phyloP scores from a whole-genome alignment of 2,888 invertebrate species.

The Drosophila tripunctata region DNA sequence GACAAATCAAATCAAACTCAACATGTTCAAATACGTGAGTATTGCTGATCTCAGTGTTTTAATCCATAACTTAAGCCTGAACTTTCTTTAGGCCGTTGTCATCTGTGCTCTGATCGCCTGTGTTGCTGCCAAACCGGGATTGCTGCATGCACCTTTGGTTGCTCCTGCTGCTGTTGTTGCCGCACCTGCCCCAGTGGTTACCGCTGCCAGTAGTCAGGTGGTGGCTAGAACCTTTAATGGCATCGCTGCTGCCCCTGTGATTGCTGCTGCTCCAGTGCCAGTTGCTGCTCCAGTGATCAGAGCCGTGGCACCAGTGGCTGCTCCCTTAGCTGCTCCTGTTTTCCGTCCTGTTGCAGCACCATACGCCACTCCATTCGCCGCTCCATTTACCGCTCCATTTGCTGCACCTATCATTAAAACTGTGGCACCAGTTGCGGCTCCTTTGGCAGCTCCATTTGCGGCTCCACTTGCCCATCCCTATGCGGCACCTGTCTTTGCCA shows the following conservation, averaged over 20 bases:
- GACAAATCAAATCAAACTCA: conserved; percentile 33
- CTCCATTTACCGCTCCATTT: conserved; percentile 40
- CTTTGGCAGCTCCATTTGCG: conserved; percentile 34
- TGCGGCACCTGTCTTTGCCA: conserved; percentile 53
- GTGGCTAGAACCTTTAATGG: conserved; percentile 74
- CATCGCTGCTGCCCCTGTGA: conserved; percentile 69
- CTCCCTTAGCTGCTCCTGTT: conserved; percentile 47
- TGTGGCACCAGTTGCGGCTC: conserved; percentile 31
- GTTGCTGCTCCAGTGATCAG: conserved; percentile 28
- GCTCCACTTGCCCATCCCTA: conserved; percentile 42
- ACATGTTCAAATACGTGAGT: conserved; percentile 75
- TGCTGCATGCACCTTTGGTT: conserved; percentile 51
- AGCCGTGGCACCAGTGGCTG: conserved; percentile 20
- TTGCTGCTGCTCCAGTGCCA: conserved; percentile 48
- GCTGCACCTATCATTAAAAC: conserved; percentile 29
- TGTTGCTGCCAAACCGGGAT: conserved; percentile 70
- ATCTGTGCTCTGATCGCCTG: conserved; percentile 73
- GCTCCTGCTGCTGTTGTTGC: conserved; percentile 58
- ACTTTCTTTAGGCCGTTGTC: conserved; percentile 60
- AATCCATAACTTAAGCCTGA: conserved; percentile 5
- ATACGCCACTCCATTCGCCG: conserved; percentile 37
- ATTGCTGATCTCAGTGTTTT: not conserved
- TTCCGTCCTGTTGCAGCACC: conserved; percentile 47
- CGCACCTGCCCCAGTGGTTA: conserved; percentile 73
- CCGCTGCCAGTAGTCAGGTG: conserved; percentile 76